Percentiles rank a stretch among this genome's conserved stretches.
Evolutionary conservation across 2,888 invertebrate species (phyloP).

Genomic region (Sicus ferrugineus): DNA sequence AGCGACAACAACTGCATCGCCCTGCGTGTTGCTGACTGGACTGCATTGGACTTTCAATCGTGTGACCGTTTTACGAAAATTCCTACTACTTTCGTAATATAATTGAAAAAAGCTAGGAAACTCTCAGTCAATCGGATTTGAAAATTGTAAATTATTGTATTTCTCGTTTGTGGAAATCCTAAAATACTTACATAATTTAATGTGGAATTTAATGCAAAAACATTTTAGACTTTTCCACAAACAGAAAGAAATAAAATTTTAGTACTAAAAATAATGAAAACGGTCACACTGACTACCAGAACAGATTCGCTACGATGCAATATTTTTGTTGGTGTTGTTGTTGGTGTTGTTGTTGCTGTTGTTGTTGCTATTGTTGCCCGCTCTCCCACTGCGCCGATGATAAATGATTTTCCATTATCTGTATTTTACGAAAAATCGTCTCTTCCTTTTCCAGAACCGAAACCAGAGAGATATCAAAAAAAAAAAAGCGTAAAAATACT

Average conservation of each 20-base stretch:
- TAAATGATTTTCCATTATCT: slow-evolving; percentile 59
- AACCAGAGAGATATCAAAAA: slow-evolving; percentile 6
- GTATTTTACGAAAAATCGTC: slow-evolving; percentile 39
- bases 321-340: not conserved
- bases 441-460: slow-evolving; percentile 12
- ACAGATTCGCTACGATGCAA: not conserved
- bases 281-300: not conserved
- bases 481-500: not conserved
- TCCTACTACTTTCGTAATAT: no score
- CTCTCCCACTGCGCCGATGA: slow-evolving; percentile 45
- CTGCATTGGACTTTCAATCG: not conserved
- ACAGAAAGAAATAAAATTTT: not conserved
- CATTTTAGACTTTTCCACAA: no score
- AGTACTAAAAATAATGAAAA: not conserved
- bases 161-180: no score
- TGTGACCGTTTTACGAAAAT: no score
- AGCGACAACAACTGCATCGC: not conserved
- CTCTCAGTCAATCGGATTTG: no score
- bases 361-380: slow-evolving; percentile 17
- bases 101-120: no score
- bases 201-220: no score
- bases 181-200: no score
- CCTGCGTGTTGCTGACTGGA: not conserved
- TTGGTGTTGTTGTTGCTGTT: not conserved
- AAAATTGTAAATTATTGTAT: no score